Percentiles rank a stretch among this genome's conserved stretches.
Evolutionary conservation across 2,797 vertebrate species (phyloP).

Genomic region (Tenualosa ilisha): DNA sequence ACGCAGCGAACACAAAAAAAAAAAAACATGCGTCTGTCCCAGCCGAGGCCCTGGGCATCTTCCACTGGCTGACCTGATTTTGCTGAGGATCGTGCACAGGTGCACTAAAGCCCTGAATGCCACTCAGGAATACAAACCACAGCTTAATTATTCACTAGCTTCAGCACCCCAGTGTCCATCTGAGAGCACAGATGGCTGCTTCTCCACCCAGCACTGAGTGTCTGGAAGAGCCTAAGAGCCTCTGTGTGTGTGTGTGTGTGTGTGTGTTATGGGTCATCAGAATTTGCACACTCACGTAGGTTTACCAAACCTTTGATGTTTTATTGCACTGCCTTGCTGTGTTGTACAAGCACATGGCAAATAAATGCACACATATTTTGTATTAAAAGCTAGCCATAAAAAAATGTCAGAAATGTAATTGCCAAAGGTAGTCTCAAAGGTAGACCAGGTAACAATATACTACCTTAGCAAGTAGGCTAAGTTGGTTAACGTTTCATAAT

Average conservation of each 20-base stretch:
- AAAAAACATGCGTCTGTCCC: neutral
- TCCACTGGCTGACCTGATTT: conserved; percentile 8
- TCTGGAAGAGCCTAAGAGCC: neutral
- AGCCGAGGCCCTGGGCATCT: conserved; percentile 6
- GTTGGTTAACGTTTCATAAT: neutral
- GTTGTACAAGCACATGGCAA: neutral
- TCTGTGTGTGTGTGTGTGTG: too few relatives aligned
- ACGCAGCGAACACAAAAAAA: too few relatives aligned
- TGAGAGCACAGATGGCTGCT: conserved; percentile 17
- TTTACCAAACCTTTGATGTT: neutral
- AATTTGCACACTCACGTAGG: neutral
- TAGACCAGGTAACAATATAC: too few relatives aligned
- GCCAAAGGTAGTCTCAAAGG: neutral
- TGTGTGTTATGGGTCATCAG: neutral
- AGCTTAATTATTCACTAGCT: conserved; percentile 23
- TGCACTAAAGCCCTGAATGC: conserved; percentile 2
- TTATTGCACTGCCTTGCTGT: neutral
- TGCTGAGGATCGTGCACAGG: conserved; percentile 7
- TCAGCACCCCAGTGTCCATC: conserved; percentile 3
- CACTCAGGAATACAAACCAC: conserved; percentile 16
- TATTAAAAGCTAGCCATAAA: too few relatives aligned
- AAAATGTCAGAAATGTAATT: neutral
- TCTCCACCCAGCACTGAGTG: neutral
- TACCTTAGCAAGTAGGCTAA: too few relatives aligned
- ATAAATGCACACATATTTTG: neutral